Conservation (phyloP, 2,888 invertebrate genomes). For the Busseola fusca region DNA sequence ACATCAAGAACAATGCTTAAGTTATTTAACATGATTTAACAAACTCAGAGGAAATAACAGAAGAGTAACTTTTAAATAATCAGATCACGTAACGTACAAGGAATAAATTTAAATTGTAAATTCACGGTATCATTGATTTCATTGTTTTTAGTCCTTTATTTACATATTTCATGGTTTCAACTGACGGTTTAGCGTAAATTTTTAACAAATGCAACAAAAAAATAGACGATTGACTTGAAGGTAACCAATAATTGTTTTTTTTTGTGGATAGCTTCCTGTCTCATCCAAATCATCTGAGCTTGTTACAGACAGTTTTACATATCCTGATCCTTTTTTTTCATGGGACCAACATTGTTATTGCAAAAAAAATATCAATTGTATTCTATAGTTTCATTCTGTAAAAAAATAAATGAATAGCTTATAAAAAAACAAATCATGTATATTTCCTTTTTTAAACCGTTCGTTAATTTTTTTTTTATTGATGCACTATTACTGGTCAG, state of each 20-base stretch:
- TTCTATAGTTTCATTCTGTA: too few species aligned
- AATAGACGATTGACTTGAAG: neutral
- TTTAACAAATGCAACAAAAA: neutral
- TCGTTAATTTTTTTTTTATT: neutral
- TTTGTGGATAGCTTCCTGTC: neutral
- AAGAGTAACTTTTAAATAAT: conserved; percentile 17
- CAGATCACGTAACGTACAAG: conserved; percentile 51
- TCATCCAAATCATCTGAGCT: too few species aligned
- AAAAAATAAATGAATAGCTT: too few species aligned
- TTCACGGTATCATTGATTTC: conserved; percentile 46
- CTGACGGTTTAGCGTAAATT: neutral
- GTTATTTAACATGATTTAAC: conserved; percentile 36
- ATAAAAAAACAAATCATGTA: too few species aligned
- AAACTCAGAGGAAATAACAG: conserved; percentile 45
- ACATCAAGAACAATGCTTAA: conserved; percentile 9
- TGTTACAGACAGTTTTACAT: too few species aligned
- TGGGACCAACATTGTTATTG: neutral
- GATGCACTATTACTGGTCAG: neutral
- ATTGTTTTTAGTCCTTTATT: conserved; percentile 48
- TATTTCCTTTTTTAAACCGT: neutral
- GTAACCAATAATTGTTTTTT: neutral
- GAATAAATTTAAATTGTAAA: conserved; percentile 53
- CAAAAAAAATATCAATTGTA: neutral
- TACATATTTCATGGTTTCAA: conserved; percentile 28
- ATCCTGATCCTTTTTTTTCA: too few species aligned